Conservation (phyloP, 1,140 invertebrate genomes). For the Drosophila suzukii region DNA sequence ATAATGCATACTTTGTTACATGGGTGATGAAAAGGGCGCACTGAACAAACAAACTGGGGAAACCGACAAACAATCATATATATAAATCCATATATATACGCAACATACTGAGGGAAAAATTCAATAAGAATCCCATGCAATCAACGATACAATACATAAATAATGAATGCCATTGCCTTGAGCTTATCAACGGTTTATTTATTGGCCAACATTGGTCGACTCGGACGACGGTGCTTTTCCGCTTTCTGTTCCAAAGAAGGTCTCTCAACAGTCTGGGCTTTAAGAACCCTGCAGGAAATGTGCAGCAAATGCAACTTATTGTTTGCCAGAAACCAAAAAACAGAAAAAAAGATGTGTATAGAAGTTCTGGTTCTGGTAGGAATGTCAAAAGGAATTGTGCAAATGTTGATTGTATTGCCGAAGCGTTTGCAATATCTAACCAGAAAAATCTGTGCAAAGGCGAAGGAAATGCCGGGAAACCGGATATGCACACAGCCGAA, state of each 20-base stretch:
- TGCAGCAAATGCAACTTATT: slow-evolving; percentile 65
- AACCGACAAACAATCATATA: slow-evolving; percentile 42
- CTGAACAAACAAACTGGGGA: slow-evolving; percentile 19
- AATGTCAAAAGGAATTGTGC: slow-evolving; percentile 75
- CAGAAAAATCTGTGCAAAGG: slow-evolving; percentile 42
- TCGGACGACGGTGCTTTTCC: slow-evolving; percentile 7
- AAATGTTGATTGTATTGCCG: slow-evolving; percentile 77
- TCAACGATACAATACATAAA: slow-evolving; percentile 75
- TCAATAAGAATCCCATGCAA: slow-evolving; percentile 71
- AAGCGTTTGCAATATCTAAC: slow-evolving; percentile 51
- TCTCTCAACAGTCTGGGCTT: slow-evolving; percentile 16
- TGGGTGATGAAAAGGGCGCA: slow-evolving; percentile 36
- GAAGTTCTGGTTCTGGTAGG: not conserved
- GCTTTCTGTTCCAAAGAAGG: not conserved
- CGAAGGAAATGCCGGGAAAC: slow-evolving; percentile 57
- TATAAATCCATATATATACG: slow-evolving; percentile 16
- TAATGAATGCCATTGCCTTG: slow-evolving; percentile 77
- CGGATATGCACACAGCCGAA: slow-evolving; percentile 62
- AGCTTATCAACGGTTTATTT: slow-evolving; percentile 78
- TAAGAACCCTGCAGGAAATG: slow-evolving; percentile 46
- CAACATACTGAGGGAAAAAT: slow-evolving; percentile 39
- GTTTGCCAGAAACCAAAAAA: slow-evolving; percentile 40
- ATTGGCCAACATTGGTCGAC: slow-evolving; percentile 55
- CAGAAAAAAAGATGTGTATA: not conserved
- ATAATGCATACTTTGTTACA: slow-evolving; percentile 44